phyloP scores from a whole-genome alignment of 1,140 invertebrate species.

The Paralvinella palmiformis region DNA sequence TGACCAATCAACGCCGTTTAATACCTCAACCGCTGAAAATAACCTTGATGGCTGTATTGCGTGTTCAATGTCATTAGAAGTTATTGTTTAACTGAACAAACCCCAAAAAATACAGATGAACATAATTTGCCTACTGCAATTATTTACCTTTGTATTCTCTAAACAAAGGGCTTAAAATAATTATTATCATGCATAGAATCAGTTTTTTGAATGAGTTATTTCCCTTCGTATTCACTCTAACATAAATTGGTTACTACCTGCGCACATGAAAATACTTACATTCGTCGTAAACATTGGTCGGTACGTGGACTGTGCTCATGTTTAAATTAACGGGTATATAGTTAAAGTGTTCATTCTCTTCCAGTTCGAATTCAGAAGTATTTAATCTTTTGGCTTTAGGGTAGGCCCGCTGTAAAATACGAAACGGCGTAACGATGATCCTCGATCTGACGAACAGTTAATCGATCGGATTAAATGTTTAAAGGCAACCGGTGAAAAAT shows the following conservation, averaged over 20 bases:
- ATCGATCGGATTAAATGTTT: neutral
- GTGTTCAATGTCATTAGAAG: neutral
- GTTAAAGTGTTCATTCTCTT: conserved; percentile 71
- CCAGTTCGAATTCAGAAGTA: conserved; percentile 44
- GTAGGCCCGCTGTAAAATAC: conserved; percentile 30
- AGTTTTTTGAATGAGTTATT: neutral
- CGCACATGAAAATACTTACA: conserved; percentile 54
- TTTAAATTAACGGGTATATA: conserved; percentile 73
- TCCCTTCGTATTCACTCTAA: neutral
- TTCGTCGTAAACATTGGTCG: conserved; percentile 87
- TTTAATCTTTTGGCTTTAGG: conserved; percentile 45
- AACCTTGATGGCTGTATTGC: neutral
- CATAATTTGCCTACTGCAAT: neutral
- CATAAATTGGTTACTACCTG: neutral
- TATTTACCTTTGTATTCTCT: neutral
- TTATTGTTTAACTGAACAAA: neutral
- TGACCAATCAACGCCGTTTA: conserved; percentile 79
- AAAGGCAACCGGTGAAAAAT: neutral
- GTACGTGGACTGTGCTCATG: conserved; percentile 83
- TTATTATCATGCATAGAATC: neutral
- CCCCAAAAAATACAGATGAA: neutral
- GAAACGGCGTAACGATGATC: neutral
- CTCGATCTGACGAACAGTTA: neutral
- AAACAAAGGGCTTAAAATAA: neutral
- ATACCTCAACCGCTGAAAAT: conserved; percentile 35